Percentiles rank a stretch among this genome's conserved stretches.
phyloP scores from a whole-genome alignment of 2,797 vertebrate genomes.

The Fistularia commersonii region DNA sequence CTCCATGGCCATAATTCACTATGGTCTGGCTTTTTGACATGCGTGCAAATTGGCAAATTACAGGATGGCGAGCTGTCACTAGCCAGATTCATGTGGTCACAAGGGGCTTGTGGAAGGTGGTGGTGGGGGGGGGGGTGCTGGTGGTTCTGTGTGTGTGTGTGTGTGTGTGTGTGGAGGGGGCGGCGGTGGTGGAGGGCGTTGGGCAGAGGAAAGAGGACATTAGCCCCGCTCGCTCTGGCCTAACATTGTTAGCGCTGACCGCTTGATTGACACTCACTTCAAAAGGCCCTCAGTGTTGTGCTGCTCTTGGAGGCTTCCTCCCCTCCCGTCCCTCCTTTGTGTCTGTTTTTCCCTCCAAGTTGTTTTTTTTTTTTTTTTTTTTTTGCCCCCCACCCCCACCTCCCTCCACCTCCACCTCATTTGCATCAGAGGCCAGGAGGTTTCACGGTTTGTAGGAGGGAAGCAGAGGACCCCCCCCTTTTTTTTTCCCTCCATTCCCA shows the following conservation, averaged over 20 bases:
- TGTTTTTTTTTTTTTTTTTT: conserved; percentile 60
- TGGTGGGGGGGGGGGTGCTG: conserved; percentile 38
- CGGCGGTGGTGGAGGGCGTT: no score
- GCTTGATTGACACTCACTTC: conserved; percentile 71
- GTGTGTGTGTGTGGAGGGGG: no score
- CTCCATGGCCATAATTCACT: conserved; percentile 74
- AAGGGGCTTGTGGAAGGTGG: conserved; percentile 58
- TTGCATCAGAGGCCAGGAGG: conserved; percentile 84
- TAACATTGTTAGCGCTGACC: conserved; percentile 78
- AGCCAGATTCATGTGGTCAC: conserved; percentile 71
- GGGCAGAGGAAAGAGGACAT: conserved; percentile 56
- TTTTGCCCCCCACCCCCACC: no score
- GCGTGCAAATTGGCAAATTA: conserved; percentile 83
- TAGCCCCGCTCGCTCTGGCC: conserved; percentile 58
- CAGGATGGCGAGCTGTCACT: conserved; percentile 72
- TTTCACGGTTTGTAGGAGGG: conserved; percentile 47
- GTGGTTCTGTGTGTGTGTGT: no score
- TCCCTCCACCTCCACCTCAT: conserved; percentile 75
- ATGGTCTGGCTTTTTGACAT: conserved; percentile 75
- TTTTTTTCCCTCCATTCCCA: conserved; percentile 59
- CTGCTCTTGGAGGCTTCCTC: conserved; percentile 54
- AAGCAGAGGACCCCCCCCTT: conserved; percentile 71
- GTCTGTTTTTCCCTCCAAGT: conserved; percentile 58
- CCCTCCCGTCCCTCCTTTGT: conserved; percentile 57
- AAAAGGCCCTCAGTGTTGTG: conserved; percentile 51